Evolutionary conservation across 2,888 invertebrate species (phyloP).

Genomic region (Ethmia dodecea): DNA sequence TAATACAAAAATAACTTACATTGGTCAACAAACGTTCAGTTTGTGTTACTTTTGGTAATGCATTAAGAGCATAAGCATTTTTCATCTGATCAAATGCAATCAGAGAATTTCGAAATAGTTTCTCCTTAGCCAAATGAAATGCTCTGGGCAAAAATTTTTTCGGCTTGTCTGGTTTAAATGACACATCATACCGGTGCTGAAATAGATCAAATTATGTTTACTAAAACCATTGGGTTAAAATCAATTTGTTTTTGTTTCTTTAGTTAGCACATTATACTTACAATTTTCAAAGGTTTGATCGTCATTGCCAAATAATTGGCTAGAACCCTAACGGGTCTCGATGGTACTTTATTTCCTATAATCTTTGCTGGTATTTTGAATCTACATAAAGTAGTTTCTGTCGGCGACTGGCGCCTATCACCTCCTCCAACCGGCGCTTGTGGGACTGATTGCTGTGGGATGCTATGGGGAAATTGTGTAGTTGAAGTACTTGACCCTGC

Average conservation of each 20-base stretch:
- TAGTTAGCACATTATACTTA: constrained; percentile 33
- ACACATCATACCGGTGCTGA: constrained; percentile 90
- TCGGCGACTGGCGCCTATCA: too few species aligned
- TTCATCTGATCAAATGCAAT: constrained; percentile 87
- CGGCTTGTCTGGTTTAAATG: constrained; percentile 82
- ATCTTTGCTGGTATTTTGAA: constrained; percentile 48
- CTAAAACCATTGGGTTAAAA: background rate
- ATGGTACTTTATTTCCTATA: constrained; percentile 44
- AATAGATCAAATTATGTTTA: constrained; percentile 29
- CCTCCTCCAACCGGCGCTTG: too few species aligned
- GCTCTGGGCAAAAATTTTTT: constrained; percentile 78
- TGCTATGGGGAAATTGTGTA: too few species aligned
- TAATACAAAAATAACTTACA: too few species aligned
- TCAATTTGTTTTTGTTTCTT: background rate
- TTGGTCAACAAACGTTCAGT: constrained; percentile 35
- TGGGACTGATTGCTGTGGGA: too few species aligned
- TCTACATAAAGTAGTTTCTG: constrained; percentile 20
- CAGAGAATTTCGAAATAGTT: constrained; percentile 47
- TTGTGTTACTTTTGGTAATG: constrained; percentile 51
- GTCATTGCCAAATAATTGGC: constrained; percentile 82
- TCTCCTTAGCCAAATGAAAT: constrained; percentile 47
- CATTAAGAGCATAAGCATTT: constrained; percentile 77
- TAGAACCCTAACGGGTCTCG: constrained; percentile 48
- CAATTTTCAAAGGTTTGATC: constrained; percentile 62
- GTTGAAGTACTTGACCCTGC: too few species aligned